Percentiles rank a stretch among this genome's conserved stretches.
phyloP scores from a whole-genome alignment of 2,888 invertebrate species.

The Pammene fasciana region DNA sequence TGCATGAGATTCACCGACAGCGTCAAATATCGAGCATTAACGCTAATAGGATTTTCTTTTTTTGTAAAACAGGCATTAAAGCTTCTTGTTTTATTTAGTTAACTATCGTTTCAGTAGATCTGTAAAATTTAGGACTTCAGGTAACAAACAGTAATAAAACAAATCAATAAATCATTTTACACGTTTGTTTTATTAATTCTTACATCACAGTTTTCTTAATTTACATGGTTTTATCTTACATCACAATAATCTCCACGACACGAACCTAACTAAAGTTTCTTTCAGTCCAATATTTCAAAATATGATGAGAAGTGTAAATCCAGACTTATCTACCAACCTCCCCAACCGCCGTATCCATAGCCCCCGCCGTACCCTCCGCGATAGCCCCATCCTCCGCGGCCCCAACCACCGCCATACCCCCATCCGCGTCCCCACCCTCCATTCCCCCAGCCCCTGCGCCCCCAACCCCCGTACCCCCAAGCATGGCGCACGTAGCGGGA shows the following conservation, averaged over 20 bases:
- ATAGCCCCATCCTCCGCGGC: conserved; percentile 2
- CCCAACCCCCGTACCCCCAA: neutral
- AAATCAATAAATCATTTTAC: no score
- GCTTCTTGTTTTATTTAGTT: no score
- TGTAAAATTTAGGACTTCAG: no score
- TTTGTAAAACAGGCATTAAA: no score
- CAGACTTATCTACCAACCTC: neutral
- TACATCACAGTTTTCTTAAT: conserved; percentile 9
- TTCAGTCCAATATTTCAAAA: no score
- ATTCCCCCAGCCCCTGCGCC: neutral
- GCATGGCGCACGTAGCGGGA: neutral
- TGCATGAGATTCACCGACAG: no score
- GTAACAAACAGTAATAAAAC: neutral
- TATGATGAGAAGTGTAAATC: no score
- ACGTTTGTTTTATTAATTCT: neutral
- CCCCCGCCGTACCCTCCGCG: conserved; percentile 9
- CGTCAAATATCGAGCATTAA: no score
- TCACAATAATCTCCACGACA: no score
- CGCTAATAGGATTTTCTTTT: no score
- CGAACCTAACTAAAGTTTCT: no score
- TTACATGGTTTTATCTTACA: neutral
- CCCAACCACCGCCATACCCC: conserved; percentile 5
- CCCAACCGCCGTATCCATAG: conserved; percentile 16
- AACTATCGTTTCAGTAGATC: no score
- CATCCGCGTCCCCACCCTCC: conserved; percentile 2